Evolutionary conservation across 2,797 vertebrate genomes (phyloP).

Genomic region (Astyanax mexicanus): DNA sequence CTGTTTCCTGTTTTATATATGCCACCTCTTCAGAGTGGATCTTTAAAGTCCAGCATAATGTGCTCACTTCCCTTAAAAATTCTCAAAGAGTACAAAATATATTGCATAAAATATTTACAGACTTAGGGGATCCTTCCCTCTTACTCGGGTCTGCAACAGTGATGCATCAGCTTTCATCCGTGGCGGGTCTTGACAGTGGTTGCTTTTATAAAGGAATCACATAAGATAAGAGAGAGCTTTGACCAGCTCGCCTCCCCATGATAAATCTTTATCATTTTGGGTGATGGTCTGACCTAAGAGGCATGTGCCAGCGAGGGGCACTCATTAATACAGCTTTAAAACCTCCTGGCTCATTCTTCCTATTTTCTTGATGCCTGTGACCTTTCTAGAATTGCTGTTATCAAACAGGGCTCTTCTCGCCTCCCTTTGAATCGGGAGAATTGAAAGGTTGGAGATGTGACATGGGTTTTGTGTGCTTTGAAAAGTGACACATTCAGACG

Average conservation of each 20-base stretch:
- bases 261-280: conserved; percentile 88
- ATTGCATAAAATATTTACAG: conserved; percentile 82
- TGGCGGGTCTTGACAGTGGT: conserved; percentile 76
- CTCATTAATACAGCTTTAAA: conserved; percentile 88
- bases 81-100: conserved; percentile 82
- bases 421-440: conserved; percentile 68
- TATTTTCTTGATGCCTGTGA: conserved; percentile 82
- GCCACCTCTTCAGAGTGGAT: conserved; percentile 52
- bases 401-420: conserved; percentile 72
- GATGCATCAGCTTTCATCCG: conserved; percentile 79
- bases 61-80: conserved; percentile 69
- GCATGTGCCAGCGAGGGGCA: conserved; percentile 72
- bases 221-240: conserved; percentile 80
- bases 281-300: conserved; percentile 85
- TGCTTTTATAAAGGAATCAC: conserved; percentile 76
- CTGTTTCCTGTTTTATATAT: conserved; percentile 58
- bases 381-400: conserved; percentile 80
- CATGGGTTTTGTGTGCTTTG: conserved; percentile 66
- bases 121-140: conserved; percentile 71
- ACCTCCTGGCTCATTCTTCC: conserved; percentile 77
- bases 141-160: conserved; percentile 69
- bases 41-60: conserved; percentile 68
- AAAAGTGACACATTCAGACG: conserved; percentile 49
- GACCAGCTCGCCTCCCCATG: conserved; percentile 76
- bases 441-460: conserved; percentile 68